phyloP scores from a whole-genome alignment of 2,797 vertebrate species.

The Lacerta agilis region DNA sequence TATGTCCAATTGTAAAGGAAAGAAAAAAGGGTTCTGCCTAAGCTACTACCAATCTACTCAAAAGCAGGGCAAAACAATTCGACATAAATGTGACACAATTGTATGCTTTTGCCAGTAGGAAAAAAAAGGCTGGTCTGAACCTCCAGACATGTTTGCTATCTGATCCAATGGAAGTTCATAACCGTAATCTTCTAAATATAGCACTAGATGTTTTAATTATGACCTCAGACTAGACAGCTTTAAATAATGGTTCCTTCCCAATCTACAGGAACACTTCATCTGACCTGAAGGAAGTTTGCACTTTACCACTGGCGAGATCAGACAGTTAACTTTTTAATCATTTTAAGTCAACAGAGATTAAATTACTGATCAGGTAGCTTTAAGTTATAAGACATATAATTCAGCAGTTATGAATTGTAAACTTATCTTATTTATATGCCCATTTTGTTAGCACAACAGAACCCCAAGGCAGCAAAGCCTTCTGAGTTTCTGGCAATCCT shows the following conservation, averaged over 20 bases:
- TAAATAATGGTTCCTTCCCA: background rate
- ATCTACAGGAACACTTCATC: background rate
- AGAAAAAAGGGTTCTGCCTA: background rate
- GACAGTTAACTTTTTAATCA: background rate
- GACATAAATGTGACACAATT: background rate
- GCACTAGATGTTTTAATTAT: background rate
- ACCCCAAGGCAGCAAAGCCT: background rate
- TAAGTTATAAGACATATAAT: background rate
- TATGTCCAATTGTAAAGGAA: background rate
- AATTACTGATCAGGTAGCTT: conserved; percentile 21
- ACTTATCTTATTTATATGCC: background rate
- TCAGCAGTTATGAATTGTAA: background rate
- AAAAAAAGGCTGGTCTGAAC: background rate
- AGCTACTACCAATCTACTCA: background rate
- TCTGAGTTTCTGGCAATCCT: background rate
- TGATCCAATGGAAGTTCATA: background rate
- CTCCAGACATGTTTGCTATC: background rate
- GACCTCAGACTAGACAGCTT: background rate
- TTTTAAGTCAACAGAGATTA: background rate
- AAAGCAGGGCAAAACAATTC: background rate
- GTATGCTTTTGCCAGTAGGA: background rate
- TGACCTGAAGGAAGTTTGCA: background rate
- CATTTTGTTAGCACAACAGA: conserved; percentile 8
- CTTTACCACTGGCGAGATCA: background rate
- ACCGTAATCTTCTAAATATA: background rate